phyloP scores from a whole-genome alignment of 92 coral and sea anemone genomes.

The Actinostola sp. region DNA sequence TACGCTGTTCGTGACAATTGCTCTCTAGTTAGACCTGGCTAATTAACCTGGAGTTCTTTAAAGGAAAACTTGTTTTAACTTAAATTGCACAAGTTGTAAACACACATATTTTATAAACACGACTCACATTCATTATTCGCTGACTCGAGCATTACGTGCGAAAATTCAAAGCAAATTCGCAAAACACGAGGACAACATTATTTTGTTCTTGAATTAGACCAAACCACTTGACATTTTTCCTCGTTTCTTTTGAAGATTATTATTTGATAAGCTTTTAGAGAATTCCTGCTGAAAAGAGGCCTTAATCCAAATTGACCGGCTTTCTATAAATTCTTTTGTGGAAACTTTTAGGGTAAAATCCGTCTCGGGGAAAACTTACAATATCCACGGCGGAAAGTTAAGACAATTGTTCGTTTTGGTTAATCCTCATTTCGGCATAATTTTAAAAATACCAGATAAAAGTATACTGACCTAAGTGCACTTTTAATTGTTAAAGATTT shows the following conservation, averaged over 20 bases:
- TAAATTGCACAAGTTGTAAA: constrained; percentile 1
- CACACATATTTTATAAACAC: too few species aligned
- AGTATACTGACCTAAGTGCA: background rate
- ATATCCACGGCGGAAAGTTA: constrained; percentile 4
- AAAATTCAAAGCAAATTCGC: too few species aligned
- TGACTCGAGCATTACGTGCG: too few species aligned
- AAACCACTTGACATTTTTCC: constrained; percentile 16
- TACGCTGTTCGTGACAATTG: background rate
- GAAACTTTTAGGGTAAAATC: background rate
- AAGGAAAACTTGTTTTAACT: constrained; percentile 1
- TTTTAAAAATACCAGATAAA: background rate
- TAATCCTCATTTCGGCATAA: constrained; percentile 13
- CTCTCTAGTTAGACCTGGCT: background rate
- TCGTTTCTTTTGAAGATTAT: background rate
- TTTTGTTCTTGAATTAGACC: too few species aligned
- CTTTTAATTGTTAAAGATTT: background rate
- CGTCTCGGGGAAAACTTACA: too few species aligned
- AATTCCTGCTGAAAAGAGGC: constrained; percentile 7
- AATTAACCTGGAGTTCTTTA: constrained; percentile 9
- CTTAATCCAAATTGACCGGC: constrained; percentile 8
- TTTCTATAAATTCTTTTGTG: background rate
- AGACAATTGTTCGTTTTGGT: background rate
- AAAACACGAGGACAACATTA: too few species aligned
- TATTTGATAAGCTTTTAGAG: background rate
- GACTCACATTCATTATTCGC: too few species aligned